Evolutionary conservation across 2,888 invertebrate species (phyloP).

Genomic region (Melanostoma scalare): DNA sequence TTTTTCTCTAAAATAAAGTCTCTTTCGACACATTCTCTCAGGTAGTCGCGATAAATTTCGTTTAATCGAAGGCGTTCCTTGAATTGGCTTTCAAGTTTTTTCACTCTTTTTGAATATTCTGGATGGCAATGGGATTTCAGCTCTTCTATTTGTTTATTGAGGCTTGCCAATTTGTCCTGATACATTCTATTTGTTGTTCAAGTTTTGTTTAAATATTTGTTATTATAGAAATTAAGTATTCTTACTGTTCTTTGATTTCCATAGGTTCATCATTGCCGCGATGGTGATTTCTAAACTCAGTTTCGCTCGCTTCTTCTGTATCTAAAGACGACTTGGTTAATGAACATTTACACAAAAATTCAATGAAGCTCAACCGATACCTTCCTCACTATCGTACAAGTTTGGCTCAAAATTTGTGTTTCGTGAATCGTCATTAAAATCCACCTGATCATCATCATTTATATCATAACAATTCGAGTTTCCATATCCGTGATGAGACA

Average conservation of each 20-base stretch:
- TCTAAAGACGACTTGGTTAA: slow-evolving; percentile 83
- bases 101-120: slow-evolving; percentile 91
- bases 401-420: slow-evolving; percentile 76
- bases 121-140: slow-evolving; percentile 93
- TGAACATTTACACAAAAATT: background rate
- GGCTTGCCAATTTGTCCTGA: slow-evolving; percentile 93
- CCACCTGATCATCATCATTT: slow-evolving; percentile 75
- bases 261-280: slow-evolving; percentile 78
- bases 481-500: slow-evolving; percentile 74
- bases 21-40: slow-evolving; percentile 92
- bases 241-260: slow-evolving; percentile 82
- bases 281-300: slow-evolving; percentile 89
- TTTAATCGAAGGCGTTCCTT: slow-evolving; percentile 91
- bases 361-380: slow-evolving; percentile 77
- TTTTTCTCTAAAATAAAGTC: slow-evolving; percentile 95
- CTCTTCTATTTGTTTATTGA: slow-evolving; percentile 95
- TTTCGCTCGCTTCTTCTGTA: slow-evolving; percentile 98
- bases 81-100: slow-evolving; percentile 91
- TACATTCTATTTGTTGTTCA: slow-evolving; percentile 86
- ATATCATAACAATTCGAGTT: slow-evolving; percentile 73
- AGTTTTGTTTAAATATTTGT: slow-evolving; percentile 51
- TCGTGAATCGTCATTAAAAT: slow-evolving; percentile 76
- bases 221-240: slow-evolving; percentile 1
- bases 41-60: slow-evolving; percentile 89
- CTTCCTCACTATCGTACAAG: slow-evolving; percentile 83